Conservation (phyloP, 2,113 vertebrate genomes). For the Gnathonemus longibarbis region DNA sequence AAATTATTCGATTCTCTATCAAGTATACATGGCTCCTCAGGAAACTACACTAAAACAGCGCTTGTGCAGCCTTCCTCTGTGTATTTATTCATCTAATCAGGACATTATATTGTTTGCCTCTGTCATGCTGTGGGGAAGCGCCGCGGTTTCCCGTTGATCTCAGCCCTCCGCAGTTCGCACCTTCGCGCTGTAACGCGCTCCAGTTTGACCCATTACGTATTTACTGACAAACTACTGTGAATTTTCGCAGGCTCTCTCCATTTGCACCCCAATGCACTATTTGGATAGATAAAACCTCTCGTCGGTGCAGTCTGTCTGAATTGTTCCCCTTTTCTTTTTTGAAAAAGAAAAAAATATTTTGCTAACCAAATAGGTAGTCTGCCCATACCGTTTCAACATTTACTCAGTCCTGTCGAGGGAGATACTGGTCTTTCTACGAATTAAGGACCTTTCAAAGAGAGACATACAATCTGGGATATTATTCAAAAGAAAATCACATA, state of each 20-base stretch:
- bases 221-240: conserved; percentile 60
- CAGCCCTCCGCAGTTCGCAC: conserved; percentile 27
- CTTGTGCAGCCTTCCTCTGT: not conserved
- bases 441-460: conserved; percentile 33
- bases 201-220: conserved; percentile 56
- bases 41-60: not conserved
- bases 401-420: conserved; percentile 32
- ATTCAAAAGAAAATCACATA: conserved; percentile 16
- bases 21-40: not conserved
- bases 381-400: conserved; percentile 32
- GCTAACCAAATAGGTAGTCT: conserved; percentile 28
- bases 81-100: not conserved
- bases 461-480: conserved; percentile 30
- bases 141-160: not conserved
- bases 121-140: not conserved
- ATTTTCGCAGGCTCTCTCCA: conserved; percentile 70
- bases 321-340: conserved; percentile 38
- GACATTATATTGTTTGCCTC: not conserved
- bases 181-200: conserved; percentile 31
- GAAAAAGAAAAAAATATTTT: conserved; percentile 11
- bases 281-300: conserved; percentile 61
- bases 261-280: conserved; percentile 54
- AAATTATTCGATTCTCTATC: not conserved
- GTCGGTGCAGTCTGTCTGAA: conserved; percentile 44
- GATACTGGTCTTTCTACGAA: conserved; percentile 35